Evolutionary conservation across 2,113 vertebrate genomes (phyloP), one percentile per base, ranked within the genome.

Genomic region (Pica pica): DNA sequence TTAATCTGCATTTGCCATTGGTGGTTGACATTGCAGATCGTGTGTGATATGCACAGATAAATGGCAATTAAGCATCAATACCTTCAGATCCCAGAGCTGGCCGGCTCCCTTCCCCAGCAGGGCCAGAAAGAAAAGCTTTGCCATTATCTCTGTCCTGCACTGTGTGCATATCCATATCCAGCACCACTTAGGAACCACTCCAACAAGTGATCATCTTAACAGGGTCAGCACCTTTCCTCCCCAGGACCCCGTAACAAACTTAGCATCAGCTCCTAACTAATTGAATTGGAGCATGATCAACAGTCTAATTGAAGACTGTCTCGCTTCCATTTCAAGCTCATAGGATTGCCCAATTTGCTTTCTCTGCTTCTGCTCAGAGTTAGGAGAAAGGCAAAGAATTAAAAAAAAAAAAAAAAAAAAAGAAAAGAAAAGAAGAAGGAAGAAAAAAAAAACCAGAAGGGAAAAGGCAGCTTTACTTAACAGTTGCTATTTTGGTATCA

Each of bases 401-500:
- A n/a, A n/a, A n/a, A 4, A 20, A 22, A 44, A 17, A 17, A 37
- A 19, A 31, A 27, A 26, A 21, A 18, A 15, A 41, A 23, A 11
- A 8, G 1, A 39, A 19, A 30, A 47, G 2, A 26, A 26, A 33
- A 44, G 2, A 28, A 19, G 8, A 5, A 31, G 3, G 5, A 6
- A 4, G 3, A 4, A 42, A 18, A 42, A 18, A 17, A 22, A 63
- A 68, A 26, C 6, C 6, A 57, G 30, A 28, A 31, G 59, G 41
- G 16, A 6, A 69, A 90, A 95, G 41, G 39, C 13, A 0, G 94
- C 71, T 97, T 96, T 91, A 94, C 94, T 96, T 95, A 95, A 97
- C 91, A 73, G 93, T 89, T 97, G 94, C 96, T 98, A 96, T 98
- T 98, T 98, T 78, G 88, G 94, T 94, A 94, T 97, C 97, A 96